A percentile compares a stretch with the other conserved stretches of the same genome.
These are phyloP conservation scores for Galeopterus variegatus DNA, from an alignment of 2,113 vertebrate species.

Conservation along the genomic window DNA sequence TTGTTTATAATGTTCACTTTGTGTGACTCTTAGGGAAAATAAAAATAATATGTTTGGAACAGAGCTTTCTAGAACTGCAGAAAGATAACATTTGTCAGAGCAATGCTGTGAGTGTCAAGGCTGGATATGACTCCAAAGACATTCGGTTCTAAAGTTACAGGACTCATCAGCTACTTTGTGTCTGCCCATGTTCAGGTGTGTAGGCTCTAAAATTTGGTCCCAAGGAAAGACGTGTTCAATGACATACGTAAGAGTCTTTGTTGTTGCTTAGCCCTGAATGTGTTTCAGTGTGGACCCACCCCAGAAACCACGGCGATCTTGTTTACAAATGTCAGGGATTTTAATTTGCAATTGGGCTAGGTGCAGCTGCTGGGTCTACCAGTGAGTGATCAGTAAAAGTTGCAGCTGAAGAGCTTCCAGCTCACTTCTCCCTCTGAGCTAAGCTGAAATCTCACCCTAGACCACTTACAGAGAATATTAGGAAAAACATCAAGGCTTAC, in stretches of 20 bases:
- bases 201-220: not conserved
- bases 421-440: not conserved
- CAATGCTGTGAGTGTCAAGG: fast-evolving
- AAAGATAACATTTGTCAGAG: fast-evolving
- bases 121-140: not conserved
- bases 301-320: not conserved
- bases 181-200: no score
- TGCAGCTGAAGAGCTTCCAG: not conserved
- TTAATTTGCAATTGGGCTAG: not conserved
- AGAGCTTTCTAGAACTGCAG: not conserved
- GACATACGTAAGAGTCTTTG: not conserved
- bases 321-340: not conserved
- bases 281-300: fast-evolving
- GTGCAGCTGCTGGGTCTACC: not conserved
- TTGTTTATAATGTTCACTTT: not conserved
- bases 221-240: not conserved
- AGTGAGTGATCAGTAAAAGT: fast-evolving
- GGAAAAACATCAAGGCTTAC: not conserved
- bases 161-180: fast-evolving
- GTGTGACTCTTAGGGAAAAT: not conserved
- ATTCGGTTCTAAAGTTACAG: not conserved
- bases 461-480: not conserved
- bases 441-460: not conserved
- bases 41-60: not conserved
- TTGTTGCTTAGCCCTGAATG: no score